Base-by-base conservation (phyloP, 2,113 vertebrate genomes). In the Solea senegalensis region DNA sequence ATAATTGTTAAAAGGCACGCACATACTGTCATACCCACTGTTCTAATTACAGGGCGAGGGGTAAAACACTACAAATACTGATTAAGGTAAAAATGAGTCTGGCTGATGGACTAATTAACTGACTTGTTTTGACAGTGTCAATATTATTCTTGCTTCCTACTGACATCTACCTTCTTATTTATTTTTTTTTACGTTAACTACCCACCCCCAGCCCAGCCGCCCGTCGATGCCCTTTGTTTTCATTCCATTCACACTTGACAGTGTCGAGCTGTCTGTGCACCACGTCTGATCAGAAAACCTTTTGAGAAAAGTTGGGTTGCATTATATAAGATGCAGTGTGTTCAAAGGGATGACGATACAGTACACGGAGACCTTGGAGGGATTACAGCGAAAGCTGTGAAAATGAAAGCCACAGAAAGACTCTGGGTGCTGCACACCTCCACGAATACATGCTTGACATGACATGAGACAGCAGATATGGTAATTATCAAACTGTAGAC, bases 1-100 rank as follows among this genome's bases (percentile, higher is more conserved):
- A 85, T 90, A 90, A 92, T 87, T 90, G 74, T 73, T 81, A 72
- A 65, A 71, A 77, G 86, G 89, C 90, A 89, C 88, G 82, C 86
- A 83, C 84, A 84, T 55, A 72, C 81, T 80, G 83, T 89, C 83
- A 81, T 88, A 82, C 87, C 70, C 45, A 88, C 58, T 50, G 67
- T 72, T 81, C 51, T 85, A 87, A 90, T 90, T 86, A 81, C 67
- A 69, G 69, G 49, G 70, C 4, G 72, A 8, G 60, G 60, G 41
- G 66, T 50, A 81, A 63, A 83, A 80, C 72, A 52, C 57, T 72
- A 54, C 81, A 58, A 76, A 83, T 67, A 69, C 76, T 41, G 65
- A 50, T 71, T 65, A 68, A 55, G 14, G 60, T 82, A 64, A 80
- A 21, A 65, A 46, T 1, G 3, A 67, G 57, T 63, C 43, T 28